Percentiles rank a stretch among this genome's conserved stretches.
phyloP scores from a whole-genome alignment of 2,113 vertebrate species.

The Odocoileus virginianus region DNA sequence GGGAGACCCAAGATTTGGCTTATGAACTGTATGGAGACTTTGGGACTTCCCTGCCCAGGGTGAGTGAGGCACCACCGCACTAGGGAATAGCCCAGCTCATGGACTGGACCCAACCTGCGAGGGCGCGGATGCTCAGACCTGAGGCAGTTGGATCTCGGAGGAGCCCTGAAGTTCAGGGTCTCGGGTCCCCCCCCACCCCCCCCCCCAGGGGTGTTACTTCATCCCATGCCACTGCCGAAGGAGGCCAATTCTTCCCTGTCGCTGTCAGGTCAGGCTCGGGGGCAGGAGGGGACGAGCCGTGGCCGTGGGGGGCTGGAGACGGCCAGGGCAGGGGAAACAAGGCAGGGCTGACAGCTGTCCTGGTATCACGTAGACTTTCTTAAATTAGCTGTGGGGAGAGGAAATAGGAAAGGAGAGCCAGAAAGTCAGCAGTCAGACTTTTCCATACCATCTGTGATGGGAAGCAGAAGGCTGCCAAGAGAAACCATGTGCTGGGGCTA shows the following conservation, averaged over 20 bases:
- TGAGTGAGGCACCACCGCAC: neutral
- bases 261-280: neutral
- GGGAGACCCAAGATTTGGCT: neutral
- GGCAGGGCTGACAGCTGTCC: neutral
- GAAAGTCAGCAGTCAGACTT: conserved; percentile 60
- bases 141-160: neutral
- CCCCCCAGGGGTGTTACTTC: neutral
- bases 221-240: neutral
- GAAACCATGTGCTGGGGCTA: conserved; percentile 16
- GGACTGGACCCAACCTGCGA: neutral
- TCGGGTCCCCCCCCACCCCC: neutral
- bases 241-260: neutral
- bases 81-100: fast-evolving
- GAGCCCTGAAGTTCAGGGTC: neutral
- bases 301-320: neutral
- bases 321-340: neutral
- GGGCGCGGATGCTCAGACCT: neutral
- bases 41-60: neutral
- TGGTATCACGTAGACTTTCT: conserved; percentile 23
- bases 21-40: neutral
- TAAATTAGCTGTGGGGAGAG: conserved; percentile 61
- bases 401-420: conserved; percentile 53
- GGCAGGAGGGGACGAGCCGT: neutral
- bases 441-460: conserved; percentile 63
- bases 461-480: conserved; percentile 51